Base-by-base conservation (phyloP, 2,888 invertebrate species). In the Calliopum simillimum region DNA sequence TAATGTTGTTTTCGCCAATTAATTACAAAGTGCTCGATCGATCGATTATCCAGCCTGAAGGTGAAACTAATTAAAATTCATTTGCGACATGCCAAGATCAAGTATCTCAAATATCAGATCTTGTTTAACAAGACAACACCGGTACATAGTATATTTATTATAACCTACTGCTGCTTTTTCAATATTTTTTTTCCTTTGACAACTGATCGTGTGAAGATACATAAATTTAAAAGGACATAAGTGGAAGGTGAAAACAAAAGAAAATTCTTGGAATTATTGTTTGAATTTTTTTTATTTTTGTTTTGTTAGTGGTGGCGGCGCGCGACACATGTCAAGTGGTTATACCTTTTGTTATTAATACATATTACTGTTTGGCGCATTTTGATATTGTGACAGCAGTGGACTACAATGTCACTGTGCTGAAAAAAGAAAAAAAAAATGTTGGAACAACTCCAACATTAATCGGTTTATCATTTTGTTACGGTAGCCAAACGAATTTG, bases 401-500 rank as follows among this genome's bases (percentile, higher is more conserved):
- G 59, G 70, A 70, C 72, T 68, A 69, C 67, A 67, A 69, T 72
- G 69, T 67, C 70, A 72, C 56, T 69, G 47, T 13, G 19, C 4
- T 59, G 59, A 33, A 49, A 49, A n/a, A n/a, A n/a, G n/a, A n/a
- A n/a, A n/a, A n/a, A n/a, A n/a, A n/a, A n/a, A n/a, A n/a, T n/a
- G 63, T 33, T 33, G 23, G 8, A 8, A 53, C 12, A 19, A 21
- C 19, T 53, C 49, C 47, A 23, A 3, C 51, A 53, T 70, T 72
- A 64, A 72, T 68, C 70, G 56, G 64, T 70, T 68, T 47, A 70
- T 68, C 64, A 68, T 68, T 43, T 82, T 79, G 80, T 80, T 82
- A 82, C 80, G 84, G 84, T 82, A 83, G 84, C 81, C 83, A 83
- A 82, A 80, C 79, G 82, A 8, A 33, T 33, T 33, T 33, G 8